These are phyloP conservation scores for Austrolebias charrua DNA, from an alignment of 2,797 vertebrate genomes.

Conservation along the genomic window DNA sequence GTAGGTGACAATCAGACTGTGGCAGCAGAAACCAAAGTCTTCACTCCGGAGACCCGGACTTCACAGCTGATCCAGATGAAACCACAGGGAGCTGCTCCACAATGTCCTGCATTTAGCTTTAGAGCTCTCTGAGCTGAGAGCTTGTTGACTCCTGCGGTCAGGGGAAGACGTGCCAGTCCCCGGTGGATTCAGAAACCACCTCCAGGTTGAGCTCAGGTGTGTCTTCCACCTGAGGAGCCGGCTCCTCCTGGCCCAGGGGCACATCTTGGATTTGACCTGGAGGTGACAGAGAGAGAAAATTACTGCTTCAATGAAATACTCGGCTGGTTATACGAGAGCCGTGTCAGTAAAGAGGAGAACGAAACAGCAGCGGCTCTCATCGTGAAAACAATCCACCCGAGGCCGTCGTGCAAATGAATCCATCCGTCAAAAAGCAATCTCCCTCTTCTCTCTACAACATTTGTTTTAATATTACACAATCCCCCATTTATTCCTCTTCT, in stretches of 20 bases:
- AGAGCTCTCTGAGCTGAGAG: slow-evolving; percentile 18
- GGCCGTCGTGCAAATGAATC: slow-evolving; percentile 30
- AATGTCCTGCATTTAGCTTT: slow-evolving; percentile 8
- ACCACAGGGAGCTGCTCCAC: slow-evolving; percentile 12
- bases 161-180: slow-evolving; percentile 94
- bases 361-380: slow-evolving; percentile 16
- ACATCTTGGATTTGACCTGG: slow-evolving; percentile 77
- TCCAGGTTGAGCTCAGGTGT: slow-evolving; percentile 87
- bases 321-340: not conserved
- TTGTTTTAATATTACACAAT: slow-evolving; percentile 23
- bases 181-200: slow-evolving; percentile 87
- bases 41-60: slow-evolving; percentile 51
- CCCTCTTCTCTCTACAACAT: slow-evolving; percentile 5
- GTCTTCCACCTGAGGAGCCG: slow-evolving; percentile 78
- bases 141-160: slow-evolving; percentile 37
- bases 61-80: slow-evolving; percentile 41
- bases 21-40: slow-evolving; percentile 45
- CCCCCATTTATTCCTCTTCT: not conserved
- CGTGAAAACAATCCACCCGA: slow-evolving; percentile 19
- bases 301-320: not conserved
- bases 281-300: not conserved
- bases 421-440: slow-evolving; percentile 38
- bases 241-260: slow-evolving; percentile 75
- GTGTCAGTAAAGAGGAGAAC: slow-evolving; percentile 8
- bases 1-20: slow-evolving; percentile 39